Percentiles rank a stretch among this genome's conserved stretches.
Evolutionary conservation across 2,797 vertebrate genomes (phyloP).

Genomic region (Dicrostonyx torquatus): DNA sequence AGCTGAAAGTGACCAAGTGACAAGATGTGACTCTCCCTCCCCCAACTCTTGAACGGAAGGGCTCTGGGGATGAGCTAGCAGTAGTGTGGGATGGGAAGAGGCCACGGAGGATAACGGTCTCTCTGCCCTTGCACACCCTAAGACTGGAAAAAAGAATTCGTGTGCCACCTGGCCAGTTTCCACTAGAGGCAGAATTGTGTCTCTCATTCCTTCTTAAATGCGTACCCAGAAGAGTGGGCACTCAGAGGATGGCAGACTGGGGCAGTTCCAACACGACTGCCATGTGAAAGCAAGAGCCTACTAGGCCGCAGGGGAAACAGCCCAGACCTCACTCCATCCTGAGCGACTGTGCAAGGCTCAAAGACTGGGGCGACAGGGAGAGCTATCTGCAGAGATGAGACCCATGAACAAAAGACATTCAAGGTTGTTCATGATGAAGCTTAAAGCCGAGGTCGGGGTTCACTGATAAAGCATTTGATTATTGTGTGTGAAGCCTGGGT

Average conservation of each 20-base stretch:
- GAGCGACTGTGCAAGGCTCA: neutral
- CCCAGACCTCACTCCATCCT: neutral
- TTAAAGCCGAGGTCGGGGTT: neutral
- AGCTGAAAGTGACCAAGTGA: neutral
- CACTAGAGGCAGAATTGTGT: neutral
- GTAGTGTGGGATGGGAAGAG: neutral
- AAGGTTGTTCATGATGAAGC: neutral
- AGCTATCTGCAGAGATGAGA: neutral
- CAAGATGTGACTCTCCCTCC: neutral
- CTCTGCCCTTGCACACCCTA: neutral
- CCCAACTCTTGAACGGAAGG: neutral
- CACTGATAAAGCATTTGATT: neutral
- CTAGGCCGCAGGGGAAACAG: accelerated
- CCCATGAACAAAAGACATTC: neutral
- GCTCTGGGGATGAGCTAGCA: neutral
- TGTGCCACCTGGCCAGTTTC: neutral
- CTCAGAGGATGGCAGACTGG: neutral
- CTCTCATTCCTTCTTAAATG: neutral
- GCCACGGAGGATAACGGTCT: neutral
- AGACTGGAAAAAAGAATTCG: neutral
- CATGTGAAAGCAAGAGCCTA: neutral
- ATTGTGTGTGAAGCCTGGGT: neutral
- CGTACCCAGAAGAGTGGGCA: neutral
- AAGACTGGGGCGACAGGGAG: neutral
- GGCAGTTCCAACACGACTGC: neutral